Conservation (phyloP, 2,113 vertebrate species). For the Dipodomys stephensi region DNA sequence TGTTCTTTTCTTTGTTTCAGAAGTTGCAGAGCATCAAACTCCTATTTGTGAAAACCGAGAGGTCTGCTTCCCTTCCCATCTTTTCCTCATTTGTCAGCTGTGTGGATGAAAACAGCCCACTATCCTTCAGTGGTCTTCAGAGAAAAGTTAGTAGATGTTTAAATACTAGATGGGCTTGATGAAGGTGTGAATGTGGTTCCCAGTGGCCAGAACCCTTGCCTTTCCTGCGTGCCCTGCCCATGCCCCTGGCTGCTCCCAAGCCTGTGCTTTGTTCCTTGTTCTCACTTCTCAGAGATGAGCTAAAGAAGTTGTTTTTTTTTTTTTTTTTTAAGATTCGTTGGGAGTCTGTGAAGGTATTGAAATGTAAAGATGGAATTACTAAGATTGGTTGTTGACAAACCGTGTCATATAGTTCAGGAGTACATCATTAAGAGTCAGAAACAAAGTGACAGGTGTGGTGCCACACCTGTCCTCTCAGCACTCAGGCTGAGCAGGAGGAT, state of each 20-base stretch:
- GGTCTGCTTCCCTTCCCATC: constrained; percentile 88
- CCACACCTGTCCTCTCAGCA: not conserved
- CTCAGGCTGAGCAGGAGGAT: not conserved
- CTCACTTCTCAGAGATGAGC: not conserved
- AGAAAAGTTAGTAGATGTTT: constrained; percentile 64
- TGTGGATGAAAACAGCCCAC: constrained; percentile 5
- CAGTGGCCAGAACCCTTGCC: not conserved
- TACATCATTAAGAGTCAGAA: not conserved
- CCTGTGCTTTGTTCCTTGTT: not conserved
- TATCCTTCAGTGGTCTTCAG: not conserved
- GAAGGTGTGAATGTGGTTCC: not conserved
- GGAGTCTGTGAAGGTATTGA: too few relatives aligned
- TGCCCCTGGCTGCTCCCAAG: not conserved
- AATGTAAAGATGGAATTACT: too few relatives aligned
- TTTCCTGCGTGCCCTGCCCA: fast-evolving
- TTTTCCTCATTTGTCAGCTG: constrained; percentile 87
- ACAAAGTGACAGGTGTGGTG: not conserved
- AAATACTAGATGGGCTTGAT: not conserved
- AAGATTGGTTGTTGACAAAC: too few relatives aligned
- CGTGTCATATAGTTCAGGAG: too few relatives aligned
- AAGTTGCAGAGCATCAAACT: constrained; percentile 88
- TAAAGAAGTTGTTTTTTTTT: not conserved
- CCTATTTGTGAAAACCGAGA: constrained; percentile 89
- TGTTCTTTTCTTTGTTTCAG: constrained; percentile 72
- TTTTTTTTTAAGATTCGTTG: too few relatives aligned